Evolutionary conservation across 2,888 invertebrate species (phyloP).

Genomic region (Maniola hyperantus): DNA sequence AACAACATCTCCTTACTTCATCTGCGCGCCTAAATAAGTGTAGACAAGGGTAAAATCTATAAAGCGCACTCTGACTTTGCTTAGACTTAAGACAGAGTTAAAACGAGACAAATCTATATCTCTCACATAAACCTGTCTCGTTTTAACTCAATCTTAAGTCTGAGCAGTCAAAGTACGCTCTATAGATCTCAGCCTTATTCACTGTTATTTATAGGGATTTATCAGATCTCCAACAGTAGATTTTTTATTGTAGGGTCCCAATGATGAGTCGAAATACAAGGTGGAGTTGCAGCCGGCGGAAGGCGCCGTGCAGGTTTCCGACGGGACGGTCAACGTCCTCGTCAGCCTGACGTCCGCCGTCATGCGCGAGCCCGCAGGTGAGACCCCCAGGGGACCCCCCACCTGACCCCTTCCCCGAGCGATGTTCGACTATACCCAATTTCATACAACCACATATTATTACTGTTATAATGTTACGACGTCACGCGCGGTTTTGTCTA

Average conservation of each 20-base stretch:
- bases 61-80: too few relatives aligned
- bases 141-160: too few relatives aligned
- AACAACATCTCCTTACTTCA: too few relatives aligned
- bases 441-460: neutral
- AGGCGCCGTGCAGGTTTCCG: slow-evolving; percentile 92
- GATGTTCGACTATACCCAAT: slow-evolving; percentile 27
- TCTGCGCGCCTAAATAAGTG: too few relatives aligned
- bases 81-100: too few relatives aligned
- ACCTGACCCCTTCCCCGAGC: slow-evolving; percentile 6
- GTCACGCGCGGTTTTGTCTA: slow-evolving; percentile 17
- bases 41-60: too few relatives aligned
- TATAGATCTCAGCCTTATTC: too few relatives aligned
- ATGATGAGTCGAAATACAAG: slow-evolving; percentile 85
- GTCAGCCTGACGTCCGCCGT: slow-evolving; percentile 96
- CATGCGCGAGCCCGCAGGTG: slow-evolving; percentile 91
- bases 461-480: neutral
- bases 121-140: too few relatives aligned
- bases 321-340: slow-evolving; percentile 89
- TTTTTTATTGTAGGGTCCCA: slow-evolving; percentile 49
- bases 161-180: too few relatives aligned
- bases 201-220: too few relatives aligned
- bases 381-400: slow-evolving; percentile 43
- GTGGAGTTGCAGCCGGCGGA: slow-evolving; percentile 93
- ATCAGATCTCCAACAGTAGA: too few relatives aligned
- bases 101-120: too few relatives aligned